A percentile compares a stretch with the other conserved stretches of the same genome.
These are phyloP conservation scores for Lamprologus ornatipinnis DNA, from an alignment of 2,113 vertebrate species.

Conservation along the genomic window DNA sequence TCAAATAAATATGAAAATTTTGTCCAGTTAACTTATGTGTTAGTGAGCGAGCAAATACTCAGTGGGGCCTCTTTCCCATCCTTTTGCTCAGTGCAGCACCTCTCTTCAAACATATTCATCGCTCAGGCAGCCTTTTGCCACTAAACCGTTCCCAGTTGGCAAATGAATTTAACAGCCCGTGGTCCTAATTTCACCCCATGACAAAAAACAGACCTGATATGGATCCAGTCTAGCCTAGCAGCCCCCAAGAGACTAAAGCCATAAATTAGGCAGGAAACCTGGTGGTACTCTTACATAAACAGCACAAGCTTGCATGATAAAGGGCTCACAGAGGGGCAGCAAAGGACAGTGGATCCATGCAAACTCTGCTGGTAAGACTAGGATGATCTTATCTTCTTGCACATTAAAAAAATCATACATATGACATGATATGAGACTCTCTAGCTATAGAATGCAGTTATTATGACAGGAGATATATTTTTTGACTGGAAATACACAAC, in stretches of 20 bases:
- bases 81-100: not conserved
- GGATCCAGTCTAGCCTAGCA: not conserved
- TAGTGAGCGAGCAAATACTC: not conserved
- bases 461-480: not conserved
- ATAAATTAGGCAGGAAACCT: not conserved
- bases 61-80: not conserved
- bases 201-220: not conserved
- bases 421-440: not conserved
- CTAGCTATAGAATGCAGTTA: not conserved
- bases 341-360: not conserved
- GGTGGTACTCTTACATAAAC: not conserved
- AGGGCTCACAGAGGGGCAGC: not conserved
- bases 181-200: constrained; percentile 7
- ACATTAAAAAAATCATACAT: not conserved
- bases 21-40: not conserved
- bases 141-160: not conserved
- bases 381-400: not conserved
- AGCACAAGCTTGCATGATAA: not conserved
- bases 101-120: not conserved
- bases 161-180: not conserved
- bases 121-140: not conserved
- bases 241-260: not conserved
- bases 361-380: not conserved
- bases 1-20: not conserved
- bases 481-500: not conserved